These are phyloP conservation scores for Serranus cabrilla DNA, from an alignment of 2,797 vertebrate species.

Conservation along the genomic window DNA sequence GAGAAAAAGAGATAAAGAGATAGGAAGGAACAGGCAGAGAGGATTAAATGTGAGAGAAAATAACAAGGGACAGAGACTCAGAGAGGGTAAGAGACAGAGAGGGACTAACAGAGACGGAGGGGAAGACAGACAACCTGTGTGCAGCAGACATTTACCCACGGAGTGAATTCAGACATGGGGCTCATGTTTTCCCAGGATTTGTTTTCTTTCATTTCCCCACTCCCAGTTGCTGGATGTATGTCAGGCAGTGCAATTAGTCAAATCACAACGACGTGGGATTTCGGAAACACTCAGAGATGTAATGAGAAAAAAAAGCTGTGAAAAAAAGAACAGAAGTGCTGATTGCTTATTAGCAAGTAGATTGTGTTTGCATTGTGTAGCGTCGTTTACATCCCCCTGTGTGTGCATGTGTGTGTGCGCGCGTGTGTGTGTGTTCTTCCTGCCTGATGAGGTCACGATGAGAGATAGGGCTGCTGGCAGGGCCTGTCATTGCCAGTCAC, in stretches of 20 bases:
- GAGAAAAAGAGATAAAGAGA: slow-evolving; percentile 26
- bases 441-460: slow-evolving; percentile 76
- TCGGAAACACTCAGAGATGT: slow-evolving; percentile 63
- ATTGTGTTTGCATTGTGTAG: slow-evolving; percentile 65
- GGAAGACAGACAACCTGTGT: slow-evolving; percentile 12
- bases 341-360: slow-evolving; percentile 76
- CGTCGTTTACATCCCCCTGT: slow-evolving; percentile 27
- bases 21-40: slow-evolving; percentile 21
- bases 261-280: slow-evolving; percentile 72
- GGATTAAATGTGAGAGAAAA: slow-evolving; percentile 52
- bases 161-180: slow-evolving; percentile 44
- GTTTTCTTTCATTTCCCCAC: slow-evolving; percentile 58
- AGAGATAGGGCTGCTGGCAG: slow-evolving; percentile 73
- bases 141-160: slow-evolving; percentile 16
- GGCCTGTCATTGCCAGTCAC: slow-evolving; percentile 81
- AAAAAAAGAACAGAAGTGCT: slow-evolving; percentile 41
- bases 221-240: slow-evolving; percentile 62
- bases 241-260: slow-evolving; percentile 79
- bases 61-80: slow-evolving; percentile 31
- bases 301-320: slow-evolving; percentile 28
- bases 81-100: slow-evolving; percentile 19
- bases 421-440: slow-evolving; percentile 18
- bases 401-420: neutral
- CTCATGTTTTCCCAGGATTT: slow-evolving; percentile 54
- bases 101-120: slow-evolving; percentile 41